These are phyloP conservation scores for Sinocyclocheilus anophthalmus DNA, from an alignment of 2,113 vertebrate genomes.

Conservation along the genomic window DNA sequence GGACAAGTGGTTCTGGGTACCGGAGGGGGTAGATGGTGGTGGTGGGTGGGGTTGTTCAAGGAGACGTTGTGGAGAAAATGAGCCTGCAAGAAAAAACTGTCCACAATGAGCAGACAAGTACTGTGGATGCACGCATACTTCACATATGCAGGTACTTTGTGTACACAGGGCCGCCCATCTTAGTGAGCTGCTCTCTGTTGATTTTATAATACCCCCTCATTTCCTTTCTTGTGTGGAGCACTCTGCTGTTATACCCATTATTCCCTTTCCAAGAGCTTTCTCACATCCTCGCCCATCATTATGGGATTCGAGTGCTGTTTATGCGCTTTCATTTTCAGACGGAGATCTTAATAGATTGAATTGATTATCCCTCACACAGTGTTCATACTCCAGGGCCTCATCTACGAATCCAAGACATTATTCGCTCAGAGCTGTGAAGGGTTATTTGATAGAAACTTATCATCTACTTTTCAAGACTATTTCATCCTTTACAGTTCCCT, in stretches of 20 bases:
- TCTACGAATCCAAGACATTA: slow-evolving; percentile 49
- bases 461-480: slow-evolving; percentile 16
- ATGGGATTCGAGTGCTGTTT: slow-evolving; percentile 59
- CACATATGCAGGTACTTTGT: slow-evolving; percentile 57
- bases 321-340: slow-evolving; percentile 56
- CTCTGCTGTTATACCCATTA: slow-evolving; percentile 61
- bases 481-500: not conserved
- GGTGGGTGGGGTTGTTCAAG: slow-evolving; percentile 22
- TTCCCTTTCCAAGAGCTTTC: slow-evolving; percentile 60
- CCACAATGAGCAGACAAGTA: slow-evolving; percentile 56
- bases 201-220: slow-evolving; percentile 61
- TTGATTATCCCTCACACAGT: slow-evolving; percentile 50
- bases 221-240: slow-evolving; percentile 57
- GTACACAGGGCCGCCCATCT: slow-evolving; percentile 54
- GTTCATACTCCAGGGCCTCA: slow-evolving; percentile 33
- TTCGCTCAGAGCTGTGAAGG: not conserved
- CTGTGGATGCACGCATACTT: slow-evolving; percentile 54
- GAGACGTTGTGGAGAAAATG: slow-evolving; percentile 47
- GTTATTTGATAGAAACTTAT: slow-evolving; percentile 24
- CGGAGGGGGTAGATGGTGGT: slow-evolving; percentile 23
- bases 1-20: slow-evolving; percentile 54
- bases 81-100: slow-evolving; percentile 36
- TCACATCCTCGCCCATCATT: slow-evolving; percentile 58
- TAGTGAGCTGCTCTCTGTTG: slow-evolving; percentile 51
- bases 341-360: slow-evolving; percentile 60